Percentiles rank a stretch among this genome's conserved stretches.
These are phyloP conservation scores for Pteronotus mesoamericanus DNA, from an alignment of 2,797 vertebrate genomes.

Conservation along the genomic window DNA sequence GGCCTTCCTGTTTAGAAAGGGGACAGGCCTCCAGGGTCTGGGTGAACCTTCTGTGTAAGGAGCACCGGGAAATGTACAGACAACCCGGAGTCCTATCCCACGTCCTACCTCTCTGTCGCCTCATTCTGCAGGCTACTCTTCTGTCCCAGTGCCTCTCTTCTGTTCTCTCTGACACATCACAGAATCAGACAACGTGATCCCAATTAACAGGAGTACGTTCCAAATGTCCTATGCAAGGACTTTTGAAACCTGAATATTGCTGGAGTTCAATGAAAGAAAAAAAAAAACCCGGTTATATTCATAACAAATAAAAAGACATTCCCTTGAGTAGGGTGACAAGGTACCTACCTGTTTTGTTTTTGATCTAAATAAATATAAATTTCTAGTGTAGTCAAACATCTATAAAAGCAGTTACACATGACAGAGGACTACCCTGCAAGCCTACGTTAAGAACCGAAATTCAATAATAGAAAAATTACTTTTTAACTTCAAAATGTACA, in stretches of 20 bases:
- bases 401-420: neutral
- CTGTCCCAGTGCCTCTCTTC: neutral
- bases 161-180: neutral
- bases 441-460: constrained; percentile 1
- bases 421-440: neutral
- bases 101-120: neutral
- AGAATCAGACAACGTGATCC: neutral
- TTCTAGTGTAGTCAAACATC: neutral
- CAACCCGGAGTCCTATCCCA: neutral
- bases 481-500: constrained; percentile 33
- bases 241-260: neutral
- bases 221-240: neutral
- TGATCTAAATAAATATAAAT: constrained; percentile 4
- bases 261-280: constrained; percentile 25
- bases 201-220: neutral
- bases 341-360: neutral
- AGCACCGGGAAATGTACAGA: neutral
- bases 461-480: neutral
- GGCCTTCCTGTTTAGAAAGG: neutral
- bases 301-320: neutral
- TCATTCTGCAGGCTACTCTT: neutral
- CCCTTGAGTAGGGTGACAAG: neutral
- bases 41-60: neutral
- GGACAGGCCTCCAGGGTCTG: neutral
- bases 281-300: neutral